Evolutionary conservation across 2,113 vertebrate species (phyloP).

Genomic region (Stigmatopora argus): DNA sequence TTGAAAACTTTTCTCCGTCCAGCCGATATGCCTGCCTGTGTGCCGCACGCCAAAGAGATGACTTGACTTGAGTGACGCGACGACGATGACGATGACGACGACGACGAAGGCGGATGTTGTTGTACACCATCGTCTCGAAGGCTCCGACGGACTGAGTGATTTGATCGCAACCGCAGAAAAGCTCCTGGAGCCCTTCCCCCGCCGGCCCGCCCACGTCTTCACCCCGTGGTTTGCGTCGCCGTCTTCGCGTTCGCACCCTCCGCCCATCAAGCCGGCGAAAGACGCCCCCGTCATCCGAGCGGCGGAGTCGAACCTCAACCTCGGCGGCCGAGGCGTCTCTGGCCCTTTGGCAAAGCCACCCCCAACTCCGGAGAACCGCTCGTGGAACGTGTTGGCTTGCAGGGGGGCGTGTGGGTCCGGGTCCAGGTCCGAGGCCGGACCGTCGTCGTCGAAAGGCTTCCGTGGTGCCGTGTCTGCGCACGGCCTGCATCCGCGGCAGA

Average conservation of each 20-base stretch:
- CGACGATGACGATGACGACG: not conserved
- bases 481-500: slow-evolving; percentile 75
- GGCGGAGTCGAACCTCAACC: not conserved
- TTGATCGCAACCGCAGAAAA: slow-evolving; percentile 68
- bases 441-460: slow-evolving; percentile 72
- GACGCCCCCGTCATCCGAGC: slow-evolving; percentile 66
- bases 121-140: slow-evolving; percentile 68
- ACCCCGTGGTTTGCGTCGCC: slow-evolving; percentile 74
- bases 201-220: slow-evolving; percentile 67
- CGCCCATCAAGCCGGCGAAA: slow-evolving; percentile 74
- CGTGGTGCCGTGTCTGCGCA: slow-evolving; percentile 66
- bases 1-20: too few species aligned
- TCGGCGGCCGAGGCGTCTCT: not conserved
- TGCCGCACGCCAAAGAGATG: too few species aligned
- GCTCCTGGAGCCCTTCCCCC: slow-evolving; percentile 72
- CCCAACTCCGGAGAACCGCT: slow-evolving; percentile 39
- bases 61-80: not conserved
- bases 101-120: slow-evolving; percentile 76
- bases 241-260: not conserved
- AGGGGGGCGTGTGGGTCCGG: slow-evolving; percentile 38
- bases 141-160: slow-evolving; percentile 35
- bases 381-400: slow-evolving; percentile 78
- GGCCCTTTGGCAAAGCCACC: not conserved
- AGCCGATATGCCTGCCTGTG: too few species aligned
- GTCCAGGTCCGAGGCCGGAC: slow-evolving; percentile 12